Evolutionary conservation across 2,888 invertebrate species (phyloP), one percentile per base, ranked within the genome.

Genomic region (Desoria tigrina): DNA sequence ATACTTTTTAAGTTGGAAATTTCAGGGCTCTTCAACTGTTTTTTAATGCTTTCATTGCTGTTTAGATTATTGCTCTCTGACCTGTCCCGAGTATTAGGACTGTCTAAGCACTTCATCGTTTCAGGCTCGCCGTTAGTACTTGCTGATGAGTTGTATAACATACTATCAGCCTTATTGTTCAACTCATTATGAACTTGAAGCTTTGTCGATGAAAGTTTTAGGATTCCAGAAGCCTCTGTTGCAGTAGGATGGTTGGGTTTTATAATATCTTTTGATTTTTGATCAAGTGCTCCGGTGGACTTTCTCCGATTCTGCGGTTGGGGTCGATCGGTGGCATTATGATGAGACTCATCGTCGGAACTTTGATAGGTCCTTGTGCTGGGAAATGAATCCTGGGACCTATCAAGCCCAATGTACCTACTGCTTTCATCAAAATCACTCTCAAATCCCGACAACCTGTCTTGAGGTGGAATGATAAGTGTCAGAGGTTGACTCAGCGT

Each of bases 321-420:
- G 16, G 16, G 39, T 16, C 16, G 9, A 39, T 39, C 16, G 16
- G 39, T 45, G 16, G 45, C 59, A 63, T 54, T 18, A 21, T 18
- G 2, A 39, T 53, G 53, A 6, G 27, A 42, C 9, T 64, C 67
- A 11, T 68, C 66, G 24, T 67, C 73, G 6, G 65, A 66, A 61
- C 73, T 73, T 11, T 63, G 65, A 53, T 71, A 73, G 1, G 69
- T 68, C 39, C 65, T 66, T 3, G 73, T 71, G 27, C 73, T 73
- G 1, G 69, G 73, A 55, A 73, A 65, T 3, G 71, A 71, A 18
- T 67, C 67, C 37, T 69, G 63, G 42, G 39, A 42, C 27, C 55
- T 27, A 26, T 61, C 65, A 7, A 50, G 42, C 4, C 42, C 57
- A n/a, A 50, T 63, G 51, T 49, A 63, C 32, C 32, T 32, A 26